Evolutionary conservation across 2,888 invertebrate genomes (phyloP), one percentile per base, ranked within the genome.

Genomic region (Dasysyrphus albostriatus): DNA sequence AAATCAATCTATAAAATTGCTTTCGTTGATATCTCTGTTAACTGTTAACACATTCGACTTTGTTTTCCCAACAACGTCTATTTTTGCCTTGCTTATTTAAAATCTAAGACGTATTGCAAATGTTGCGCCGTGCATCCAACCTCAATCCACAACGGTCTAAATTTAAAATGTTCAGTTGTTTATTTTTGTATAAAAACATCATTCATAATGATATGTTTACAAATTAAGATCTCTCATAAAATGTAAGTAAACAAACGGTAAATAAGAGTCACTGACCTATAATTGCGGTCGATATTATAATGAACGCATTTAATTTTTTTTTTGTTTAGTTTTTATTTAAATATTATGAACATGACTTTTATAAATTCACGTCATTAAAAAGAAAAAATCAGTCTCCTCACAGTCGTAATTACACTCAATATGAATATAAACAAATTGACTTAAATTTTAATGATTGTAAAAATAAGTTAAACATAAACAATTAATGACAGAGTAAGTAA

Each of bases 181-280:
- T 29, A n/a, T 29, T 32, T 8, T 32, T 8, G 2, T 24, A 24
- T 32, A 1, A 54, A 32, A 54, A 14, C 29, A 32, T 32, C 54
- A n/a, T 8, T 54, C n/a, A 32, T 54, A 54, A 54, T 54, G 29
- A 14, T 54, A 29, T 54, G 29, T 54, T 24, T 24, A 51, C 14
- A 29, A 51, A 29, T 29, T 54, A 1, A 32, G 14, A 54, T 54
- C 29, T 54, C 54, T 8, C n/a, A 29, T 54, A 29, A 54, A 32
- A 54, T 54, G 0, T n/a, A 32, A 54, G 14, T 54, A 54, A 54
- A 54, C 54, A 54, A 2, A 32, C n/a, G 7, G 29, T 54, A n/a
- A 54, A 14, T n/a, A 3, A 54, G 14, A 54, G 54, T 54, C 54
- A 54, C n/a, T 54, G 54, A 54, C 54, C 54, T 54, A 32, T 14